A percentile compares a stretch with the other conserved stretches of the same genome.
These are phyloP conservation scores for Acanthiza pusilla DNA, from an alignment of 2,797 vertebrate genomes.

Conservation along the genomic window DNA sequence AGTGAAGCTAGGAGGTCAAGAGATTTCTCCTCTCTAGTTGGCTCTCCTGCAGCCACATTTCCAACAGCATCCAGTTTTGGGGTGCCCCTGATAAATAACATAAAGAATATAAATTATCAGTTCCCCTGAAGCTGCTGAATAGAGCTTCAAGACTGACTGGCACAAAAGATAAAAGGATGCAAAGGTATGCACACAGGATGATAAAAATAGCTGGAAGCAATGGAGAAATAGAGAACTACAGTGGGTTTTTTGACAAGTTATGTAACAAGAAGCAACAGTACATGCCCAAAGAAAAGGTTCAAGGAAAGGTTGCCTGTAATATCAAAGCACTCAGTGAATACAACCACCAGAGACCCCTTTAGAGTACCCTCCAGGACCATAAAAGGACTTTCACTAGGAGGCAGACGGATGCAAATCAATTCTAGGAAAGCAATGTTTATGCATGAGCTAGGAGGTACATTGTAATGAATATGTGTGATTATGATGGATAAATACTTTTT, in stretches of 20 bases:
- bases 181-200: background rate
- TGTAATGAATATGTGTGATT: background rate
- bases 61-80: background rate
- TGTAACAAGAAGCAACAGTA: background rate
- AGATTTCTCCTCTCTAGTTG: background rate
- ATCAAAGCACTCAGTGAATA: background rate
- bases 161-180: background rate
- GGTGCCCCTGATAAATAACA: background rate
- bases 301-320: background rate
- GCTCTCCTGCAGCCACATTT: background rate
- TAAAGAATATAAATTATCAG: background rate
- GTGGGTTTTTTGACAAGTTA: background rate
- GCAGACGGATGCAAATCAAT: background rate
- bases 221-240: background rate
- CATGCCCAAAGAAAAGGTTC: background rate
- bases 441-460: background rate
- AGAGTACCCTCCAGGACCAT: no score
- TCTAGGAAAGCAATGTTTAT: background rate
- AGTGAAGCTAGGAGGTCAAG: background rate
- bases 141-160: background rate
- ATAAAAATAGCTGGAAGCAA: background rate
- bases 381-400: background rate
- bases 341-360: background rate
- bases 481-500: background rate
- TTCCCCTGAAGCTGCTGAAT: background rate